Percentiles rank a stretch among this genome's conserved stretches.
These are phyloP conservation scores for Argyra leucocephala DNA, from an alignment of 2,888 invertebrate species.

Conservation along the genomic window DNA sequence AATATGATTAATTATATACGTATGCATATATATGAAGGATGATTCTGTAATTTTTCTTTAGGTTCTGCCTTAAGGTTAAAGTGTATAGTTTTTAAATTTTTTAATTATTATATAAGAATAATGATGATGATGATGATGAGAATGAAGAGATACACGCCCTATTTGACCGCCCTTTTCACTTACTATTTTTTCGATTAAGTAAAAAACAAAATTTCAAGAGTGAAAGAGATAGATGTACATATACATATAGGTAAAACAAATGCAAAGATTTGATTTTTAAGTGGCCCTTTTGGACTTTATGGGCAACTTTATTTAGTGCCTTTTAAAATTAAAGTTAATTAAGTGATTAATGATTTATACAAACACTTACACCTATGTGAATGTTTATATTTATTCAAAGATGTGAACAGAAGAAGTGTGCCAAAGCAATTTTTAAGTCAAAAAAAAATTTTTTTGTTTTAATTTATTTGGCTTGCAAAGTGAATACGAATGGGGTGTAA, in stretches of 20 bases:
- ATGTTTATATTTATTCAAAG: neutral
- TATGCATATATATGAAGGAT: no score
- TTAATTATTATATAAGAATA: no score
- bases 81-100: neutral
- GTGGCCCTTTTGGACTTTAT: neutral
- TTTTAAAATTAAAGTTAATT: neutral
- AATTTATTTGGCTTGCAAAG: neutral
- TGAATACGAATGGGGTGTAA: neutral
- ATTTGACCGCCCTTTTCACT: neutral
- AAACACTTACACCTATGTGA: neutral
- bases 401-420: neutral
- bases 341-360: neutral
- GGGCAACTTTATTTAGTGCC: neutral
- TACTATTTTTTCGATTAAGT: neutral
- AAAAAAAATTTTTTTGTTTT: neutral
- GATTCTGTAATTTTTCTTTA: neutral
- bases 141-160: neutral
- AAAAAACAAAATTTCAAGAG: no score
- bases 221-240: no score
- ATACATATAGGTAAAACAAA: no score
- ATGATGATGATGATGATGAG: no score
- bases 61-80: neutral
- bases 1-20: slow-evolving; percentile 6
- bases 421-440: neutral
- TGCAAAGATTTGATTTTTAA: neutral